Conservation (phyloP, 2,888 invertebrate species). For the Cerceris ruficornis region DNA sequence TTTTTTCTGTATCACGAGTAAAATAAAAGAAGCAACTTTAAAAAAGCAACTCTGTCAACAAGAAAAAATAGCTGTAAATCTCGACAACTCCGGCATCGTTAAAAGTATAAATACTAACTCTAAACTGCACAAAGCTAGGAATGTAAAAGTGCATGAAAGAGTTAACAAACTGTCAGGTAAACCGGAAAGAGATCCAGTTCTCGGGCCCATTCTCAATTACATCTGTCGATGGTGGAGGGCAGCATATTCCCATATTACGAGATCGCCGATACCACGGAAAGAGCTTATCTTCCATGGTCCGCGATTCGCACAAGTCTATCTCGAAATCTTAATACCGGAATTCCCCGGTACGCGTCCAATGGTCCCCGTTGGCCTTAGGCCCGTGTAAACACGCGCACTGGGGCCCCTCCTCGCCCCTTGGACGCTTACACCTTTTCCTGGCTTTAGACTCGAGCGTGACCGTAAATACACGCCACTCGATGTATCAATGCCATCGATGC, state of each 20-base stretch:
- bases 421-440: conserved; percentile 40
- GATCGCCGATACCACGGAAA: conserved; percentile 52
- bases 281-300: conserved; percentile 38
- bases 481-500: conserved; percentile 78
- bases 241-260: conserved; percentile 48
- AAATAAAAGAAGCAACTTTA: too few species aligned
- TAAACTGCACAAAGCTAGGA: neutral
- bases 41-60: too few species aligned
- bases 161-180: conserved; percentile 12
- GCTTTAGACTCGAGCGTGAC: conserved; percentile 48
- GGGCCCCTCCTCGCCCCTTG: conserved; percentile 28
- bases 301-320: conserved; percentile 68
- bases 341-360: conserved; percentile 56
- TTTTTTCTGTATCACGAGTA: too few species aligned
- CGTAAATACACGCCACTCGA: conserved; percentile 69
- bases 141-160: conserved; percentile 22
- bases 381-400: conserved; percentile 56
- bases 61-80: neutral
- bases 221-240: conserved; percentile 51
- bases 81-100: neutral
- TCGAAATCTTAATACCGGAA: conserved; percentile 74
- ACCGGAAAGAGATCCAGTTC: conserved; percentile 33
- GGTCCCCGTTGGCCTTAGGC: conserved; percentile 55
- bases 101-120: neutral
- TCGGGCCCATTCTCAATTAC: conserved; percentile 54